phyloP scores from a whole-genome alignment of 2,113 vertebrate species.

The Globicephala melas region DNA sequence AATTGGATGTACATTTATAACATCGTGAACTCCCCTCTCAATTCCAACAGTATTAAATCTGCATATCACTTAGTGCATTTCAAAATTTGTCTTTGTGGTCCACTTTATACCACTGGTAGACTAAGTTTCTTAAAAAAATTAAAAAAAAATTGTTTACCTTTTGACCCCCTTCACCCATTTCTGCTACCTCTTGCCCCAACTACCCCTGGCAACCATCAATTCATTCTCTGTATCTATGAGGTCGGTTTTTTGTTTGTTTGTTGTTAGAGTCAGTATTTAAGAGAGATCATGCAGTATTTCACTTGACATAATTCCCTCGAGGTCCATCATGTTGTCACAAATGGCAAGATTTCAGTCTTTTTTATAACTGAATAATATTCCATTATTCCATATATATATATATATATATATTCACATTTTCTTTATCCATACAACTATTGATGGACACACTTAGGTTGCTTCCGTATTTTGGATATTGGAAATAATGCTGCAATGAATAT shows the following conservation, averaged over 20 bases:
- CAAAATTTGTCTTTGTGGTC: neutral
- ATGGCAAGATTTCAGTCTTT: neutral
- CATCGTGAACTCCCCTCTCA: neutral
- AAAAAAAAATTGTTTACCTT: accelerated
- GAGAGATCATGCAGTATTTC: neutral
- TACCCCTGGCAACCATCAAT: neutral
- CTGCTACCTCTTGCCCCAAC: neutral
- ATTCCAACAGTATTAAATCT: neutral
- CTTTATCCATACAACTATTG: neutral
- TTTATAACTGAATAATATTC: neutral
- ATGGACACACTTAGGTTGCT: neutral
- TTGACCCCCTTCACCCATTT: neutral
- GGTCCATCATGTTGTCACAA: neutral
- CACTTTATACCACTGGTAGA: neutral
- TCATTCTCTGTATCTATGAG: neutral
- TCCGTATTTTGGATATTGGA: neutral
- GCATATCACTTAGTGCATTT: neutral
- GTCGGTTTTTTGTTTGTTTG: neutral
- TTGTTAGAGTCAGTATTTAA: neutral
- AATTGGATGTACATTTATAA: neutral
- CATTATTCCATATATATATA: no score
- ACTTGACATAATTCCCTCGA: neutral
- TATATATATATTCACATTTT: neutral
- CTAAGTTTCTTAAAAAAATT: neutral
- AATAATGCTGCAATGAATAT: neutral